Evolutionary conservation across 1,140 invertebrate species (phyloP).

Genomic region (Ctenoplectra terminalis): DNA sequence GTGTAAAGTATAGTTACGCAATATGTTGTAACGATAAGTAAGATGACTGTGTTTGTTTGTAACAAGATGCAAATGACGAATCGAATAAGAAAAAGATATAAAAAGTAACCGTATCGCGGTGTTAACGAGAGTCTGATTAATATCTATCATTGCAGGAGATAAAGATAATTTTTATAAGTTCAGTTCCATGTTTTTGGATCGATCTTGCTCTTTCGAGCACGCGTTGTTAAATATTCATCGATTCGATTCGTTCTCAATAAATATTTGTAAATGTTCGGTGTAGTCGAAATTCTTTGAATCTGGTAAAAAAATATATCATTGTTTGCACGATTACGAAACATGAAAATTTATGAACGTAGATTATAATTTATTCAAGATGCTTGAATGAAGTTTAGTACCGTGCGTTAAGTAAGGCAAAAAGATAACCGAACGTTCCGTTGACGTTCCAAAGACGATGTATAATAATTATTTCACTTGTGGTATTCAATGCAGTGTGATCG

Average conservation of each 20-base stretch:
- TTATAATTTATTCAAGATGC: not conserved
- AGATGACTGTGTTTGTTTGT: not conserved
- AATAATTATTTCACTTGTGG: slow-evolving; percentile 46
- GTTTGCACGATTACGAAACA: too few species aligned
- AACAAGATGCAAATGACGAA: not conserved
- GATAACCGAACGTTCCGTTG: not conserved
- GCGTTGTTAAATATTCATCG: not conserved
- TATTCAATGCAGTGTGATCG: slow-evolving; percentile 25
- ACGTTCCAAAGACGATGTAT: not conserved
- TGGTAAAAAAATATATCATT: not conserved
- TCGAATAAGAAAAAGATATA: not conserved
- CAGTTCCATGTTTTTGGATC: not conserved
- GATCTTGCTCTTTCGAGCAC: not conserved
- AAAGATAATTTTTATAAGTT: not conserved
- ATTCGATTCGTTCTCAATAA: too few species aligned
- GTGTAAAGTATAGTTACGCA: not conserved
- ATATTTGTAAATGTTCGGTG: too few species aligned
- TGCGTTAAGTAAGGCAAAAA: not conserved
- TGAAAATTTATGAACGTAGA: too few species aligned
- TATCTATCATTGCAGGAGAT: too few species aligned
- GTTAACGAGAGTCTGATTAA: too few species aligned
- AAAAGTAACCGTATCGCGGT: too few species aligned
- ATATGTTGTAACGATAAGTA: not conserved
- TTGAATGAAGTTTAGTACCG: not conserved
- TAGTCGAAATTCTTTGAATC: too few species aligned